Percentiles rank a stretch among this genome's conserved stretches.
These are phyloP conservation scores for Agapornis canus DNA, from an alignment of 2,797 vertebrate genomes.

Conservation along the genomic window DNA sequence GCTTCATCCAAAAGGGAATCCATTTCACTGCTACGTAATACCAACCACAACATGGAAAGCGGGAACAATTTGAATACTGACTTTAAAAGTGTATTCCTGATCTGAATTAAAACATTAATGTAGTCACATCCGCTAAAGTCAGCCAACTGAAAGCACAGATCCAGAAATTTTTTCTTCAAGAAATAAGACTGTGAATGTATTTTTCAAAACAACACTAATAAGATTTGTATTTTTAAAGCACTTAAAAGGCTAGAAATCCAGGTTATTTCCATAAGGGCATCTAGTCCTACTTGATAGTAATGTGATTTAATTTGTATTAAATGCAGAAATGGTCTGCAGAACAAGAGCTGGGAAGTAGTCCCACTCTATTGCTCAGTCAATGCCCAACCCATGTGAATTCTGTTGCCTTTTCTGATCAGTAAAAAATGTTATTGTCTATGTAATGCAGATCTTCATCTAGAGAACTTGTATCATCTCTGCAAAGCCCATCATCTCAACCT, in stretches of 20 bases:
- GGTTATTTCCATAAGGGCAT: background rate
- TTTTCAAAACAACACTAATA: background rate
- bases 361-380: background rate
- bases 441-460: background rate
- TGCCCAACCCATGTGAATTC: background rate
- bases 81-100: background rate
- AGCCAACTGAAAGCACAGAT: background rate
- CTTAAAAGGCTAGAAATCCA: background rate
- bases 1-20: background rate
- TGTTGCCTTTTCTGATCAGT: background rate
- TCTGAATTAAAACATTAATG: background rate
- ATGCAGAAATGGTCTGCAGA: background rate
- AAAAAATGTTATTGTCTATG: background rate
- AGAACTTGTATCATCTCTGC: background rate
- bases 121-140: background rate
- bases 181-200: background rate
- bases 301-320: background rate
- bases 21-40: background rate
- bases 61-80: background rate
- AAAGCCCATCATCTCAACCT: background rate
- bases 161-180: background rate
- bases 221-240: background rate
- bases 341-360: background rate
- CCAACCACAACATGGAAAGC: background rate
- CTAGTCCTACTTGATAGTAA: background rate